Evolutionary conservation across 1,140 invertebrate genomes (phyloP).

Genomic region (Amphibalanus amphitrite): DNA sequence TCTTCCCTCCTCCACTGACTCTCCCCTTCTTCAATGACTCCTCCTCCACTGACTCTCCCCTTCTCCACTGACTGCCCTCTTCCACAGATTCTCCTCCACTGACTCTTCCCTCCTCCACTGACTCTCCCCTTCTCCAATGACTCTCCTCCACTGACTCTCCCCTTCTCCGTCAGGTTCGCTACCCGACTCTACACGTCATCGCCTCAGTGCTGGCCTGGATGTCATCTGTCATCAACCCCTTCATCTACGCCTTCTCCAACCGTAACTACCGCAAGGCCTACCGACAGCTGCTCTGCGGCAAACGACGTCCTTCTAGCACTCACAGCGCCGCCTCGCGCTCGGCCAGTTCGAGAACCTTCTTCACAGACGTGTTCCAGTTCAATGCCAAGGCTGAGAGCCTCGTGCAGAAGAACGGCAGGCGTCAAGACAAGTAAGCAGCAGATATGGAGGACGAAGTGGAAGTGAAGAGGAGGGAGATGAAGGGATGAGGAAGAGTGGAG

Average conservation of each 20-base stretch:
- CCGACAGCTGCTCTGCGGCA: slow-evolving; percentile 36
- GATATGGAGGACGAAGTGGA: too few relatives aligned
- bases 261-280: slow-evolving; percentile 61
- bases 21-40: too few relatives aligned
- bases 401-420: slow-evolving; percentile 11
- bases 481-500: too few relatives aligned
- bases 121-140: too few relatives aligned
- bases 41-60: too few relatives aligned
- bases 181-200: slow-evolving; percentile 54
- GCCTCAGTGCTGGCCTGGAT: slow-evolving; percentile 69
- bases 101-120: too few relatives aligned
- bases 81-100: too few relatives aligned
- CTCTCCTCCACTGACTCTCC: not conserved
- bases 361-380: slow-evolving; percentile 24
- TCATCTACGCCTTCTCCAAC: slow-evolving; percentile 72
- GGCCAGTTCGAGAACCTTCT: slow-evolving; percentile 21
- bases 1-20: too few relatives aligned
- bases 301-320: slow-evolving; percentile 10
- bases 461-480: too few relatives aligned
- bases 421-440: not conserved
- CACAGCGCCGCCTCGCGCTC: slow-evolving; percentile 21
- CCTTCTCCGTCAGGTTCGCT: slow-evolving; percentile 22
- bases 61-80: too few relatives aligned
- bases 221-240: slow-evolving; percentile 65
- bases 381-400: slow-evolving; percentile 16